Evolutionary conservation across 1,140 invertebrate genomes (phyloP), one percentile per base, ranked within the genome.

Genomic region (Pseudomyrmex flavicornis): DNA sequence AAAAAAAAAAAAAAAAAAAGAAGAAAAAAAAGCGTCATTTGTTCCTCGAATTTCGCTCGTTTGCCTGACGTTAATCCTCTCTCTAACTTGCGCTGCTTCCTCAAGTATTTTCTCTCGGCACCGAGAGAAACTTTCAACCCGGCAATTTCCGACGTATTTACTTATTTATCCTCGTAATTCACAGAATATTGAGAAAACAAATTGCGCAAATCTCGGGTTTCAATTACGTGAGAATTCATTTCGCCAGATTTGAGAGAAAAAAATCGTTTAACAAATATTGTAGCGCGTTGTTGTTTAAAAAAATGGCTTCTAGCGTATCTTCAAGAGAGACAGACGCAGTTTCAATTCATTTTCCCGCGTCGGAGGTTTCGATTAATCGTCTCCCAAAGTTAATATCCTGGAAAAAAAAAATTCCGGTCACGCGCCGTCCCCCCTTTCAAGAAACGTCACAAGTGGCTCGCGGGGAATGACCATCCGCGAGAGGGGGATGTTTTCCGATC

Each of bases 401-500:
- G n/a, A 20, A 22, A 44, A 13, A 3, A 2, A 13, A 1, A 9
- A 77, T 77, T 77, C 63, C 35, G 76, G 50, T 69, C 66, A 59
- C 46, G 35, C 22, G 54, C 13, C 35, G 35, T 35, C 5, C 35
- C 5, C 35, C 22, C n/a, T 15, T 59, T 69, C n/a, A 17, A 22
- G 66, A 50, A 59, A 77, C 44, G 20, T 77, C 50, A 77, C 35
- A 79, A 48, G 15, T 22, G 15, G 12, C 56, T 35, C 8, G 54
- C 22, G 69, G 50, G 54, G 65, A 83, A 82, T 73, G 69, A 69
- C 20, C 66, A 17, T 48, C 48, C 20, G 54, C 20, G 54, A 58
- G 48, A 70, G 83, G 76, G 85, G 82, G 85, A 92, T 92, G 89
- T 92, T 90, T 92, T 92, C 79, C 70, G 85, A 62, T 85, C 66